Base-by-base conservation (phyloP, 2,888 invertebrate genomes). In the Hipparchia sbordonii region DNA sequence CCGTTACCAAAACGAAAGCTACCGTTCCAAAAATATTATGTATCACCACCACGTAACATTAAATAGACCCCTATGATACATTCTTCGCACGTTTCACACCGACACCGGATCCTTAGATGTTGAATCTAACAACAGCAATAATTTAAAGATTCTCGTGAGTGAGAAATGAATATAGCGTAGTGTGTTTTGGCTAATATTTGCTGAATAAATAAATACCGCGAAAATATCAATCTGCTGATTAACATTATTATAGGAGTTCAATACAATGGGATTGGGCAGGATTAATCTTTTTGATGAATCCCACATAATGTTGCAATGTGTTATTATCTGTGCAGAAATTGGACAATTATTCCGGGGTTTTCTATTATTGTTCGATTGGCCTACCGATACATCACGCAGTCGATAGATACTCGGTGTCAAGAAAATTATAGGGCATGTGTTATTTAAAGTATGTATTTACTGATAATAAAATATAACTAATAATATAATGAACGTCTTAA, bases 231-330 rank as follows among this genome's bases (percentile, higher is more conserved):
- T 60, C 10, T 39, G 39, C 59, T 39, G 6, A 60, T 60, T 12
- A 60, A 60, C 39, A 60, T 60, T 60, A 60, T 60, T 60, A 39
- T 60, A 60, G 23, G 57, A 39, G 59, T 39, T 60, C 6, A 60
- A 9, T 60, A 60, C 33, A 39, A 60, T 60, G 10, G 10, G 10
- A 39, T 39, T 39, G 12, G 59, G 39, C 10, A 60, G 39, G 59
- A 39, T 60, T 10, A 39, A 60, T 23, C 39, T 60, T 60, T 39
- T 12, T 12, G 59, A 60, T 59, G 9, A 59, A 59, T 39, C 33
- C 39, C 59, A 39, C 59, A 60, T 13, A 8, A 57, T 54, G 13
- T 13, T 39, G 23, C 57, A 13, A 8, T 57, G 6, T 7, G 23
- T 57, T 57, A 57, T 57, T n/a, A 57, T 10, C 52, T 52, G 52